Base-by-base conservation (phyloP, 2,113 vertebrate species). In the Neolamprologus kungweensis region DNA sequence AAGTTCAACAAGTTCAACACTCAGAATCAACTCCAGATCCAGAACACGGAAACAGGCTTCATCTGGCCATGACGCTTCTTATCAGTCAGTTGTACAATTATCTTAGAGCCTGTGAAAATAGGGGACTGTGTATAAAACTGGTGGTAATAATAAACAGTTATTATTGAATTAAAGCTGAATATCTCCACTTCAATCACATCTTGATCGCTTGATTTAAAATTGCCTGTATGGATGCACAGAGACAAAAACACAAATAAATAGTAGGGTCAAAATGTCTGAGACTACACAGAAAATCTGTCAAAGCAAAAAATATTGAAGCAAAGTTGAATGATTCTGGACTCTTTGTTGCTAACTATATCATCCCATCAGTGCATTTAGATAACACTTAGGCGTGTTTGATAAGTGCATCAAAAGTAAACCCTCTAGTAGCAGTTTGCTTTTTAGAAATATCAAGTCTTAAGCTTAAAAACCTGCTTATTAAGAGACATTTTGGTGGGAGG, bases 201-300 rank as follows among this genome's bases (percentile, higher is more conserved):
- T 78, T 78, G 45, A 78, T 28, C 0, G 10, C 23, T 31, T 75
- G 42, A 75, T 75, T 47, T 75, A 31, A 50, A 75, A 75, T 12
- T 11, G 16, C 14, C 16, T 31, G 42, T 28, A 19, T 47, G 13
- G 37, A 17, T 73, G 23, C 10, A 47, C 23, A 75, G 71, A 75
- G 42, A 1, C 9, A 75, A 47, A 75, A 75, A 47, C 42, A 75
- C 42, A 12, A 50, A 75, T 50, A 78, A 0, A 31, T 12, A 78
- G 10, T 78, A 28, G 23, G 6, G 10, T 31, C 2, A 0, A 31
- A 78, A 78, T 0, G 45, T 78, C 26, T n/a, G 7, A 50, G 71
- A 19, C 42, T 78, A 50, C 26, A n/a, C 10, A 31, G 42, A 78
- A 78, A 50, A 50, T n/a, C 42, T 50, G 23, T 31, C 3, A 47